Evolutionary conservation across 2,888 invertebrate genomes (phyloP).

Genomic region (Rutpela maculata): DNA sequence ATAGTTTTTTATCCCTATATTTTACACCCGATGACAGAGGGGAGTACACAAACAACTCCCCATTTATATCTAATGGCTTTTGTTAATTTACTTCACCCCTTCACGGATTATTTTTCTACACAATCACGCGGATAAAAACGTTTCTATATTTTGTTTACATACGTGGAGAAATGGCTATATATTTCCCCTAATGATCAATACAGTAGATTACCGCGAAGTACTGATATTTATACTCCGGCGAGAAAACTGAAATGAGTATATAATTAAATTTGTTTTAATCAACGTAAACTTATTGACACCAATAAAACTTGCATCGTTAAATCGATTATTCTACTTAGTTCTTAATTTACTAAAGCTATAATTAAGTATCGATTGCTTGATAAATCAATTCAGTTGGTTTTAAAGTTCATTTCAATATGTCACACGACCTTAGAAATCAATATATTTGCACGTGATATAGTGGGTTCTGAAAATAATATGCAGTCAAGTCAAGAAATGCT

Average conservation of each 20-base stretch:
- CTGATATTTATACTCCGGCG: not conserved
- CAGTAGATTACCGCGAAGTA: not conserved
- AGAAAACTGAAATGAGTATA: not conserved
- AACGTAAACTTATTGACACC: not conserved
- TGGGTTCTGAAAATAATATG: too few species aligned
- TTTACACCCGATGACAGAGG: constrained; percentile 23
- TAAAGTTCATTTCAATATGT: not conserved
- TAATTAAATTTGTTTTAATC: not conserved
- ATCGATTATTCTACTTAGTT: not conserved
- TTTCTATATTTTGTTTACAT: constrained; percentile 23
- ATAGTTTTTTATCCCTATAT: constrained; percentile 18
- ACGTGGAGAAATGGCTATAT: constrained; percentile 18
- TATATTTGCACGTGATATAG: too few species aligned
- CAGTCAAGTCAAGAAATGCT: too few species aligned
- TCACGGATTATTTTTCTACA: constrained; percentile 30
- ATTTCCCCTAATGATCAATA: constrained; percentile 24
- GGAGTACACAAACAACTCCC: constrained; percentile 12
- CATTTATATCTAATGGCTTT: constrained; percentile 37
- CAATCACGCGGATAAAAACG: constrained; percentile 12
- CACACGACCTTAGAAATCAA: not conserved
- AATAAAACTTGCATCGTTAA: not conserved
- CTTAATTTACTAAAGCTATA: not conserved
- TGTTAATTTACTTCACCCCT: constrained; percentile 34
- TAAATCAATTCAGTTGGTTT: constrained; percentile 1
- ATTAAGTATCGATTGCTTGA: not conserved